Evolutionary conservation across 2,888 invertebrate species (phyloP).

Genomic region (Clepsis dumicolana): DNA sequence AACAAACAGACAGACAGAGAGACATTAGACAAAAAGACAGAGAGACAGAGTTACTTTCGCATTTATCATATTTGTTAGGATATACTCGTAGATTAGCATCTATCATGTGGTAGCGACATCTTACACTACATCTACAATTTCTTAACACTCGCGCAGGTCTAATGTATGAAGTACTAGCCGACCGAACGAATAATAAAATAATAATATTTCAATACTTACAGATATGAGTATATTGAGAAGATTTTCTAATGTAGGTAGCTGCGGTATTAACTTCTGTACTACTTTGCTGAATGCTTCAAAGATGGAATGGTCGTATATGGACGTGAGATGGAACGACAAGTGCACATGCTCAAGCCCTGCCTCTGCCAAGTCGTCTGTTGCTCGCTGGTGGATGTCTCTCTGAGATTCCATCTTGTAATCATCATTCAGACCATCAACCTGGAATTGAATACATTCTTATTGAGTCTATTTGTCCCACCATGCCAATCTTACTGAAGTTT

Average conservation of each 20-base stretch:
- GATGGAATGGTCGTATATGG: conserved; percentile 99
- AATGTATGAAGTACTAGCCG: too few species aligned
- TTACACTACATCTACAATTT: too few species aligned
- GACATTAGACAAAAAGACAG: too few species aligned
- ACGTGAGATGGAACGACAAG: conserved; percentile 97
- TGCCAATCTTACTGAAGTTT: background rate
- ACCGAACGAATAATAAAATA: too few species aligned
- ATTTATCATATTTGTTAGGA: too few species aligned
- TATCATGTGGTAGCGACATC: too few species aligned
- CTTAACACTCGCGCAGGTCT: too few species aligned
- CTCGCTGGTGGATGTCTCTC: conserved; percentile 98
- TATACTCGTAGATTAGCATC: too few species aligned
- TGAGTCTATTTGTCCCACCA: background rate
- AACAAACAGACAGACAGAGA: too few species aligned
- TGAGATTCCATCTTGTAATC: conserved; percentile 99
- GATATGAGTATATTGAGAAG: conserved; percentile 98
- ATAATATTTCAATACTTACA: conserved; percentile 85
- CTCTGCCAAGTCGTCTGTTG: conserved; percentile 97
- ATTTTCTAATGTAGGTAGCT: conserved; percentile 98
- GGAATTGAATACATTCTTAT: conserved; percentile 42
- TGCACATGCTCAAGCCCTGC: conserved; percentile 95
- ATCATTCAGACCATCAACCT: conserved; percentile 98
- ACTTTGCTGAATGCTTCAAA: conserved; percentile 99
- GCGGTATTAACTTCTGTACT: conserved; percentile 99
- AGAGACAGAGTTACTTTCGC: too few species aligned